Base-by-base conservation (phyloP, 2,888 invertebrate genomes). In the Leptogaster cylindrica region DNA sequence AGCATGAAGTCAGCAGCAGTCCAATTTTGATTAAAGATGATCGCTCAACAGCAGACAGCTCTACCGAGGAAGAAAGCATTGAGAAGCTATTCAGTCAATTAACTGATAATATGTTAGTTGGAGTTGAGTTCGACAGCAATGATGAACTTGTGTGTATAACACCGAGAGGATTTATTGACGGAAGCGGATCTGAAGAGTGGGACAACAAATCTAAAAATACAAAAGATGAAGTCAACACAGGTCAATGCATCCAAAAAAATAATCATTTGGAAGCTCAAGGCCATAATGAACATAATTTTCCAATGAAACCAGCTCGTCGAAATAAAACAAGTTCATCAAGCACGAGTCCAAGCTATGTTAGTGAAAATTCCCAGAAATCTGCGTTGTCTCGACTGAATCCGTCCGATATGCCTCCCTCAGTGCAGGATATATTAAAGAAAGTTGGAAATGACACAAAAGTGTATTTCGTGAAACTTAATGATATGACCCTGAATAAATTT, bases 71-170 rank as follows among this genome's bases (percentile, higher is more conserved):
- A 25, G 55, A 79, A 14, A 80, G 80, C 67, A 80, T 80, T 48
- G 80, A 80, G 51, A 75, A 78, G 65, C 73, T 80, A 1, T 78
- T 80, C 48, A 76, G 77, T 10, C 71, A 79, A 18, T 76, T 80
- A 23, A 75, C 77, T 2, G 77, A 80, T 71, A 77, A 80, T 67
- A 78, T 80, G 78, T 66, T 80, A 2, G 78, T 77, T 1, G 76
- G 79, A 65, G 78, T 77, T 2, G 79, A 80, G 52, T 79, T 80
- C 44, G 78, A 80, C 71, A 78, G 78, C 7, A 78, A 78, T 65
- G 80, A 78, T 65, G 79, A 80, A 39, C 65, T 79, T 3, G 67
- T 80, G 7, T 75, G 72, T 1, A 78, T 79, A 18, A 77, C 76
- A 1, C 78, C 77, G 0, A 65, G 73, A 25, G n/a, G n/a, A n/a